A percentile compares a stretch with the other conserved stretches of the same genome.
These are phyloP conservation scores for Cheilinus undulatus DNA, from an alignment of 2,113 vertebrate genomes.

Conservation along the genomic window DNA sequence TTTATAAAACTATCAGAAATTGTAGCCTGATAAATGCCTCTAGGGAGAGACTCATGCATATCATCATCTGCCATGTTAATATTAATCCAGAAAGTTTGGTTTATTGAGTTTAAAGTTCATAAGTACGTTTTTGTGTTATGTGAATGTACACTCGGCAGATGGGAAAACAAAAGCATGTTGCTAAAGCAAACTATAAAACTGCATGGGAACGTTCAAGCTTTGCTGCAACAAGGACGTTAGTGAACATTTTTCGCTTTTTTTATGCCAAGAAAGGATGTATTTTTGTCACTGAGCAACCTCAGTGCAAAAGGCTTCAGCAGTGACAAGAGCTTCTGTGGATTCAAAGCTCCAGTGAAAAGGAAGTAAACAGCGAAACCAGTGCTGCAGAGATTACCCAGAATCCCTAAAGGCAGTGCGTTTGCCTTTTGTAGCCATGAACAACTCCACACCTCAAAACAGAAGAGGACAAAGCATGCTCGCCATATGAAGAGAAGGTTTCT, in stretches of 20 bases:
- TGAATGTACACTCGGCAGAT: conserved; percentile 44
- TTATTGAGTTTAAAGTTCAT: conserved; percentile 23
- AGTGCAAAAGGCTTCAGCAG: conserved; percentile 53
- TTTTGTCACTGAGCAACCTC: conserved; percentile 47
- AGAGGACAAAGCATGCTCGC: conserved; percentile 21
- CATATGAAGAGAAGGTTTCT: conserved; percentile 30
- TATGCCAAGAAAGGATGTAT: background rate
- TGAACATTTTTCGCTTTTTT: conserved; percentile 1
- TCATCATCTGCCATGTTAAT: conserved; percentile 12
- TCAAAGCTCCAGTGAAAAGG: conserved; percentile 7
- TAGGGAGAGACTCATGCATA: conserved; percentile 26
- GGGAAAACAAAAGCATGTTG: conserved; percentile 38
- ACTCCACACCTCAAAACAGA: conserved; percentile 47
- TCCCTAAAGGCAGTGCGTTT: conserved; percentile 22
- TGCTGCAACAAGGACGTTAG: conserved; percentile 7
- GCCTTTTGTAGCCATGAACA: conserved; percentile 57
- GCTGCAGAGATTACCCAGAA: conserved; percentile 42
- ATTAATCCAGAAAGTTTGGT: conserved; percentile 8
- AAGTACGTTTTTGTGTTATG: conserved; percentile 33
- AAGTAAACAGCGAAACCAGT: conserved; percentile 10
- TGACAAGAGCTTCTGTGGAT: conserved; percentile 51
- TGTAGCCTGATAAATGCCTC: conserved; percentile 33
- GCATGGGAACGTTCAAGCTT: conserved; percentile 17
- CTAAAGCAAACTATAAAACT: conserved; percentile 33
- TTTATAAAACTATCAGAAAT: conserved; percentile 27